Conservation (phyloP, 2,797 vertebrate genomes). For the Gadopsis bispinosus region DNA sequence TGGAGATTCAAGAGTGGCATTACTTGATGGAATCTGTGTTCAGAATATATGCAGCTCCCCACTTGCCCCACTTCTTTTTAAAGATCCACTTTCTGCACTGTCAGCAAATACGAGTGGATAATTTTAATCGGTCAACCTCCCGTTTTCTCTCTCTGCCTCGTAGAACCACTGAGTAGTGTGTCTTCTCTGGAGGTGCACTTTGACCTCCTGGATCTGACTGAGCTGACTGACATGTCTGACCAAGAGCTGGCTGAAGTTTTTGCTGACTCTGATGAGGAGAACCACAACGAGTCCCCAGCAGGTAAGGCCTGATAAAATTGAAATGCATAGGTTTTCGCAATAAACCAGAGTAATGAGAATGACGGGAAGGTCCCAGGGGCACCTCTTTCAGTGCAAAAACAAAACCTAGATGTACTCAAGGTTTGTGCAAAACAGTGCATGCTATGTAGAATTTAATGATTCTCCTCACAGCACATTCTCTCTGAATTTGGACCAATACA, state of each 20-base stretch:
- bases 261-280: conserved; percentile 95
- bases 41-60: conserved; percentile 18
- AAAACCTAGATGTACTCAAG: not conserved
- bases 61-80: conserved; percentile 15
- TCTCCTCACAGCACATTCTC: not conserved
- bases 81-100: conserved; percentile 11
- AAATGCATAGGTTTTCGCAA: conserved; percentile 3
- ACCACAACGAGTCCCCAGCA: conserved; percentile 87
- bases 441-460: not conserved
- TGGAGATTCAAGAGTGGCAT: conserved; percentile 12
- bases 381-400: not conserved
- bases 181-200: conserved; percentile 98
- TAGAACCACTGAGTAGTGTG: conserved; percentile 97
- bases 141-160: conserved; percentile 26
- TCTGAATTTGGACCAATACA: not conserved
- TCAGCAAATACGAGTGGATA: conserved; percentile 2
- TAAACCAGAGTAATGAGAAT: not conserved
- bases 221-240: conserved; percentile 98
- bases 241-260: conserved; percentile 98
- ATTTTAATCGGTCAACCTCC: conserved; percentile 15
- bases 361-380: not conserved
- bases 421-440: not conserved
- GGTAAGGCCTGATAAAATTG: conserved; percentile 79
- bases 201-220: conserved; percentile 96
- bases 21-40: conserved; percentile 22